Conservation (phyloP, 2,113 vertebrate genomes). For the Holacanthus passer region DNA sequence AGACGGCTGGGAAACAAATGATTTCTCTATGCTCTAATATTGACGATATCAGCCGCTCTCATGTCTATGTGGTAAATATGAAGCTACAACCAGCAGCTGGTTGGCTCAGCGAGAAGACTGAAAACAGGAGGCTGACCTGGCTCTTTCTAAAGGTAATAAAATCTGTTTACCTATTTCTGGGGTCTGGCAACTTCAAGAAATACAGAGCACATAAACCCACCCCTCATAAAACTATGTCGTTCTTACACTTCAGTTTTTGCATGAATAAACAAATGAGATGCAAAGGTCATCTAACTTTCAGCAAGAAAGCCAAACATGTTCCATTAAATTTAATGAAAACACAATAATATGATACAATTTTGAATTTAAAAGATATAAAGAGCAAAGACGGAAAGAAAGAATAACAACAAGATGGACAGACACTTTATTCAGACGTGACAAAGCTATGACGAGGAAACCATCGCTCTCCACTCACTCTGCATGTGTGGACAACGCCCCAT, state of each 20-base stretch:
- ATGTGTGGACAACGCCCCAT: not conserved
- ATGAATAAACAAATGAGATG: not conserved
- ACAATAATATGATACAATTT: no score
- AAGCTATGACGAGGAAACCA: constrained; percentile 12
- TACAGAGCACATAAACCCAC: not conserved
- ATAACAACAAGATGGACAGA: not conserved
- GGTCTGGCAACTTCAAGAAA: not conserved
- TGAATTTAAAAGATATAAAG: not conserved
- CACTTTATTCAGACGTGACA: not conserved
- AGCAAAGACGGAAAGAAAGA: not conserved
- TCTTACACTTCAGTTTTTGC: not conserved
- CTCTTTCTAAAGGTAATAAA: not conserved
- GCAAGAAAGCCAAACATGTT: no score
- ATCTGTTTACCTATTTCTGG: not conserved
- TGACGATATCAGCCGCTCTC: not conserved
- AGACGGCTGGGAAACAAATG: not conserved
- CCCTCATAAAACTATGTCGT: not conserved
- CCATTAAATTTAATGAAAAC: no score
- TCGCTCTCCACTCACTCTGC: not conserved
- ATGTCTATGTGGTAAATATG: not conserved
- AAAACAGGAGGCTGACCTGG: no score
- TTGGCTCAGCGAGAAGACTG: no score
- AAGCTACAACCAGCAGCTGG: not conserved
- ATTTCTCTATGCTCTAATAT: not conserved
- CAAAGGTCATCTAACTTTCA: no score